Conservation (phyloP, 2,797 vertebrate genomes). For the Morelia viridis region DNA sequence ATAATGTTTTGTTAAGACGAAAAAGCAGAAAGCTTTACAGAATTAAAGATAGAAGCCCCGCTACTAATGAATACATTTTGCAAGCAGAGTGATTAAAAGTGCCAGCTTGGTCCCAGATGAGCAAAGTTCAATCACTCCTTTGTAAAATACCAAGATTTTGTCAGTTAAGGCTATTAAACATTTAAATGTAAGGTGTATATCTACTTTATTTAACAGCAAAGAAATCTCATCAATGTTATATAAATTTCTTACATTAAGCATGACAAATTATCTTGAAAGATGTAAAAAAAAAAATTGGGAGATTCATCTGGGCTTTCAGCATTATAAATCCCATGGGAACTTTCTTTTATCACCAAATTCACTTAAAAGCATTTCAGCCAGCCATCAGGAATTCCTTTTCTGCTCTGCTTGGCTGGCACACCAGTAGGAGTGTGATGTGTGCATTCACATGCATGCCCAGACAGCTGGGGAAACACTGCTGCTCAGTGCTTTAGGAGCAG, state of each 20-base stretch:
- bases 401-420: not conserved
- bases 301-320: not conserved
- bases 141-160: not conserved
- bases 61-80: not conserved
- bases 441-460: not conserved
- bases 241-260: not conserved
- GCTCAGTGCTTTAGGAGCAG: not conserved
- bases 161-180: not conserved
- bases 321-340: not conserved
- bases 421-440: not conserved
- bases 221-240: not conserved
- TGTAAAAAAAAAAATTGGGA: not conserved
- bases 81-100: not conserved
- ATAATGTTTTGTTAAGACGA: not conserved
- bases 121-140: not conserved
- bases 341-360: not conserved
- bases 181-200: not conserved
- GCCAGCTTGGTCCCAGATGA: not conserved
- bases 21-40: not conserved
- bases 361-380: not conserved
- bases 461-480: not conserved
- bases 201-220: not conserved
- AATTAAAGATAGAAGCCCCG: not conserved
- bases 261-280: not conserved
- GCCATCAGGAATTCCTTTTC: not conserved